These are phyloP conservation scores for Sepioteuthis lessoniana DNA, from an alignment of 2,888 invertebrate genomes.

Conservation along the genomic window DNA sequence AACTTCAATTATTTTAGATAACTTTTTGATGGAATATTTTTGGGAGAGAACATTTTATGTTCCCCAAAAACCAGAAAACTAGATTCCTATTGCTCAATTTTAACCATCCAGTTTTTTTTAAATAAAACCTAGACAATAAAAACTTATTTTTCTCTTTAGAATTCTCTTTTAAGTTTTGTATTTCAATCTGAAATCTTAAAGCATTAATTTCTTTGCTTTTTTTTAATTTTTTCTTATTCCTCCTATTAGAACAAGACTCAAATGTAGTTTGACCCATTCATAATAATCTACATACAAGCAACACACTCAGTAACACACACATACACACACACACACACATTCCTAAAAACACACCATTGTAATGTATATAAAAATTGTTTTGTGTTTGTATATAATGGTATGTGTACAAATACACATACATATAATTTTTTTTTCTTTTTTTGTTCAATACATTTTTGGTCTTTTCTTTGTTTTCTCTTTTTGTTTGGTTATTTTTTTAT, in stretches of 20 bases:
- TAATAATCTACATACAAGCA: not conserved
- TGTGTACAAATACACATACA: not conserved
- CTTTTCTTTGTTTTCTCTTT: too few species aligned
- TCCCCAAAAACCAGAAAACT: too few species aligned
- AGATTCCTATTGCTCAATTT: too few species aligned
- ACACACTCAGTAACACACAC: not conserved
- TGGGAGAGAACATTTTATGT: too few species aligned
- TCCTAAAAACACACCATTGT: not conserved
- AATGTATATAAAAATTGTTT: not conserved
- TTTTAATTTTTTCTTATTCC: not conserved
- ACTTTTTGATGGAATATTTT: too few species aligned
- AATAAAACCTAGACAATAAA: not conserved
- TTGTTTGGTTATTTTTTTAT: not conserved
- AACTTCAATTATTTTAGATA: too few species aligned
- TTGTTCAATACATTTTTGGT: not conserved
- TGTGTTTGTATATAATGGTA: conserved; percentile 3
- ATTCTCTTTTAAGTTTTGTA: not conserved
- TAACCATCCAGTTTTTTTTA: not conserved
- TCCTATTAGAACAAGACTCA: not conserved
- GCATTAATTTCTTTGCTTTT: not conserved
- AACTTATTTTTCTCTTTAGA: not conserved
- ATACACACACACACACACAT: not conserved
- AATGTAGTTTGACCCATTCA: not conserved
- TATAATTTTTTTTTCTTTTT: not conserved
- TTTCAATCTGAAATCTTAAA: not conserved